Percentiles rank a stretch among this genome's conserved stretches.
These are phyloP conservation scores for Mustela erminea DNA, from an alignment of 2,797 vertebrate species.

Conservation along the genomic window DNA sequence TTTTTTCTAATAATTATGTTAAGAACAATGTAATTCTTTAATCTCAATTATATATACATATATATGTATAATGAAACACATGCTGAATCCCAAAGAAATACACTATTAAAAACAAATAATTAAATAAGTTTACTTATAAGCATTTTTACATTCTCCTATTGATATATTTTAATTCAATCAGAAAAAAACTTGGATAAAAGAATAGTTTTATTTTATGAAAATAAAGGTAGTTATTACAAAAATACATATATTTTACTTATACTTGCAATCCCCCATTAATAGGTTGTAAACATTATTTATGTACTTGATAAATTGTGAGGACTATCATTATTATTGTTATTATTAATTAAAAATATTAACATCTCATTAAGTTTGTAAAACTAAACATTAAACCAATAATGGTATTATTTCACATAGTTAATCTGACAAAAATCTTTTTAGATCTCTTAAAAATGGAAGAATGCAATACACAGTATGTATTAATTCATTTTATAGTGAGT, in stretches of 20 bases:
- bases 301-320: background rate
- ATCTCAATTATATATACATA: background rate
- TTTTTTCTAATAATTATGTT: background rate
- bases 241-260: background rate
- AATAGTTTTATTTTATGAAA: conserved; percentile 27
- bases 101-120: conserved; percentile 28
- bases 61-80: background rate
- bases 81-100: background rate
- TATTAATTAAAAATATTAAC: conserved; percentile 5
- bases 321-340: background rate
- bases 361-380: background rate
- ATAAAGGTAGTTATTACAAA: background rate
- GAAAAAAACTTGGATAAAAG: background rate
- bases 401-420: conserved; percentile 41
- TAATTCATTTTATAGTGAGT: conserved; percentile 16
- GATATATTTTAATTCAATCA: background rate
- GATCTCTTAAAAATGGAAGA: background rate
- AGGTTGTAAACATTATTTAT: background rate
- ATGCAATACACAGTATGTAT: background rate
- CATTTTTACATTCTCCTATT: background rate
- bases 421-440: background rate
- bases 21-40: background rate
- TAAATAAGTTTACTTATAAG: background rate
- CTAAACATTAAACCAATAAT: background rate
- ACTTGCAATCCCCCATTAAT: background rate